Base-by-base conservation (phyloP, 2,797 vertebrate species). In the Dipus sagitta region DNA sequence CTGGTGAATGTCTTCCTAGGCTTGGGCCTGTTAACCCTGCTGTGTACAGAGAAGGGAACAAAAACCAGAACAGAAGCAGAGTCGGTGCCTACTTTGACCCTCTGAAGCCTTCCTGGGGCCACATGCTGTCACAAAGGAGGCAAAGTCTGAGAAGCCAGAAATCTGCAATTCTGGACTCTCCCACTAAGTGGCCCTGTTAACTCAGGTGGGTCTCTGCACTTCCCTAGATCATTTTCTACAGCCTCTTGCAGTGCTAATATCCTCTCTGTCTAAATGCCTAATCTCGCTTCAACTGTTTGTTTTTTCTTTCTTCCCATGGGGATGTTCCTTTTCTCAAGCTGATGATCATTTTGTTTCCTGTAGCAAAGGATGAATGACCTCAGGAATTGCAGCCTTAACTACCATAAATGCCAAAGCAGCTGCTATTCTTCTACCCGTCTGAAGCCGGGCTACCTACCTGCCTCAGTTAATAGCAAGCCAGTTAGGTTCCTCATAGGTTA, bases 401-500 rank as follows among this genome's bases (percentile, higher is more conserved):
- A 77, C 90, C 0, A 2, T 42, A 75, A 91, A 91, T 75, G 79
- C 32, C n/a, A 21, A 42, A 85, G 42, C 0, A 2, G 79, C 90
- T 91, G 78, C 75, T 88, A 64, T 47, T 89, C 90, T 86, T 85
- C 82, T 76, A 82, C n/a, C 47, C 24, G 0, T n/a, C 86, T 3
- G 62, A 47, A 85, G 90, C 78, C 90, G 65, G 11, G 74, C 81
- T 79, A 65, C 68, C 87, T 24, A 30, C 79, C 28, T 9, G 72
- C 89, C 82, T 93, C 94, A 58, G 79, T 78, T 92, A 95, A 95
- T 38, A 94, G 96, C 47, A 1, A 92, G 90, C 26, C 26, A 95
- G 93, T 92, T 76, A 94, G 92, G 95, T 90, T 93, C 88, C 91
- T 94, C 90, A 14, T 78, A 93, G 96, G 96, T 97, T 97, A 97